Conservation (phyloP, 2,113 vertebrate species). For the Neolamprologus ventralis region DNA sequence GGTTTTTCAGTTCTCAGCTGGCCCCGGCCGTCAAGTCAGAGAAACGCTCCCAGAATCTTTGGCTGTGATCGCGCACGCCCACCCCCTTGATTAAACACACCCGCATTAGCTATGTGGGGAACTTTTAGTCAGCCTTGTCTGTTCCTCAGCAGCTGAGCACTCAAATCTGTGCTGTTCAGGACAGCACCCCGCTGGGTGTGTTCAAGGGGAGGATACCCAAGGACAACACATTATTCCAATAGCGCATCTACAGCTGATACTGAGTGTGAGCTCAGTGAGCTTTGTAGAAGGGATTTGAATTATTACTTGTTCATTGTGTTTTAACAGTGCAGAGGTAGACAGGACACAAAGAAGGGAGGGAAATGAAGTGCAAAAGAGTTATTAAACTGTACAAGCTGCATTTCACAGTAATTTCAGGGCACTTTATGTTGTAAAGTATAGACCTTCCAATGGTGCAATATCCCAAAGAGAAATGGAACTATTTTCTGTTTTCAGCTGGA, state of each 20-base stretch:
- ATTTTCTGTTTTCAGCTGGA: not conserved
- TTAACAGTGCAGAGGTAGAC: not conserved
- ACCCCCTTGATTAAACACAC: slow-evolving; percentile 47
- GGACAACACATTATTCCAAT: not conserved
- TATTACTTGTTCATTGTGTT: not conserved
- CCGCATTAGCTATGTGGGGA: slow-evolving; percentile 60
- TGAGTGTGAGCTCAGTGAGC: not conserved
- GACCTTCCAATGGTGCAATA: not conserved
- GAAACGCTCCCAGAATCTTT: slow-evolving; percentile 6
- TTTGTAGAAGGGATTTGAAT: not conserved
- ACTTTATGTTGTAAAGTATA: not conserved
- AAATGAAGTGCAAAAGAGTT: not conserved
- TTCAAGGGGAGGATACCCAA: not conserved
- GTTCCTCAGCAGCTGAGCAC: slow-evolving; percentile 45
- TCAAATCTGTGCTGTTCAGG: not conserved
- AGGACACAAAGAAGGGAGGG: not conserved
- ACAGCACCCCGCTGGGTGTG: slow-evolving; percentile 9
- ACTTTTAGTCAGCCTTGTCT: not conserved
- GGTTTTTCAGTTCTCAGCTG: slow-evolving; percentile 53
- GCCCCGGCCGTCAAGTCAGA: slow-evolving; percentile 12
- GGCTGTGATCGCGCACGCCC: not conserved
- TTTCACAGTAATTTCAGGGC: not conserved
- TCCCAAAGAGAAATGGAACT: not conserved
- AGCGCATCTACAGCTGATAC: not conserved
- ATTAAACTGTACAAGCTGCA: not conserved